phyloP scores from a whole-genome alignment of 2,113 vertebrate genomes.

The Dicaeum eximium region DNA sequence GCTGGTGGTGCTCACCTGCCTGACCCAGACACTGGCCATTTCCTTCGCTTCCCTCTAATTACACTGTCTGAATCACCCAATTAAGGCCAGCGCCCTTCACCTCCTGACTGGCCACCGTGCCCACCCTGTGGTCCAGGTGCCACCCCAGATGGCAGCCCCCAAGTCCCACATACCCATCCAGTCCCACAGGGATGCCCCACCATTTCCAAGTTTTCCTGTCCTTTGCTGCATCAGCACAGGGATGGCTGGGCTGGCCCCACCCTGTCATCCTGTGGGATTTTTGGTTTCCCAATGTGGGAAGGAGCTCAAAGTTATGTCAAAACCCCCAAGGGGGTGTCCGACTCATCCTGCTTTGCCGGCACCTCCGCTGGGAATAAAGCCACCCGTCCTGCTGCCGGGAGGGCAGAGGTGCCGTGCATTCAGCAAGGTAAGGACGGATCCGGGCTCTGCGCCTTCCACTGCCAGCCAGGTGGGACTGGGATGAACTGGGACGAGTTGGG shows the following conservation, averaged over 20 bases:
- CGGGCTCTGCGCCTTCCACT: background rate
- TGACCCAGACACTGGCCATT: background rate
- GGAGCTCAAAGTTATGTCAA: background rate
- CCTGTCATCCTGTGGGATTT: background rate
- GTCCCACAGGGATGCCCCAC: background rate
- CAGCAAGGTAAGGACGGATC: background rate
- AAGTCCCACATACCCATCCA: accelerated
- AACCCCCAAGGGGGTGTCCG: constrained; percentile 30
- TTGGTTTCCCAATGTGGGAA: constrained; percentile 53
- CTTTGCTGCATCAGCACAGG: background rate
- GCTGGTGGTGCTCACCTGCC: background rate
- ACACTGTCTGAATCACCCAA: background rate
- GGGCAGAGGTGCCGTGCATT: background rate
- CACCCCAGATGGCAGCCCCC: background rate
- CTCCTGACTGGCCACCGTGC: accelerated
- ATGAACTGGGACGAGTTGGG: background rate
- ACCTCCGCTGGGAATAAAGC: constrained; percentile 13
- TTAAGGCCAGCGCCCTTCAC: background rate
- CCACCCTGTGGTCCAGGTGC: accelerated
- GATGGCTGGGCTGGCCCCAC: background rate
- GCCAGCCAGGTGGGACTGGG: background rate
- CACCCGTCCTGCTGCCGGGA: background rate
- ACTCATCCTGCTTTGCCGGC: constrained; percentile 58
- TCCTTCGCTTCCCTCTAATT: constrained; percentile 13
- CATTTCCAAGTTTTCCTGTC: accelerated